Evolutionary conservation across 2,113 vertebrate genomes (phyloP), one percentile per base, ranked within the genome.

Genomic region (Melospiza melodia): DNA sequence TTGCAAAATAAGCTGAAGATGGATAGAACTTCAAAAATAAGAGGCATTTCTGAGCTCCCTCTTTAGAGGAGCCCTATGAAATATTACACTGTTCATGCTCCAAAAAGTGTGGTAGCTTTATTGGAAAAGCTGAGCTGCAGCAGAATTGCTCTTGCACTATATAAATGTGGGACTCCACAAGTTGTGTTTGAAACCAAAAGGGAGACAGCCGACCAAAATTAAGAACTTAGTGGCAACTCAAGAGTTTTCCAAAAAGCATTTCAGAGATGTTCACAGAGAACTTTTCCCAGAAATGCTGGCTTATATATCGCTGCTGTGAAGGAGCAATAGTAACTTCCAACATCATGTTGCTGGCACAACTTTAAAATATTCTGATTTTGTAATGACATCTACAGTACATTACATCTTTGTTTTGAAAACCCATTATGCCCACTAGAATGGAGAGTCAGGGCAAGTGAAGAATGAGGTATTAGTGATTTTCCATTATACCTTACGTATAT

Each of bases 281-380:
- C 54, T 89, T 87, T 84, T 76, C 77, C 86, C 86, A 89, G 94
- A 94, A 94, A 71, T 80, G 61, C 49, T 90, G 81, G 30, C 77
- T 79, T 92, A 43, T 77, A 66, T 58, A 93, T 57, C 51, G 79
- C 43, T 84, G 35, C 62, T 84, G 25, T 85, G 72, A 73, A 69
- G 65, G 54, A 92, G 41, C 41, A 84, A 57, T 25, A 61, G 58
- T 59, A 92, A 83, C 54, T 87, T 92, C 61, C 84, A 90, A 61
- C 35, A 79, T n/a, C 24, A 61, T 51, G 59, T 89, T 78, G 57
- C 57, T 94, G 88, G 73, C 73, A 84, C 68, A 90, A 59, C 51
- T 84, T 92, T 84, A 81, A 68, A 82, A 75, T 78, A 61, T 74
- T 68, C 80, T 89, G 52, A 75, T 90, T 57, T 80, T 87, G n/a